Base-by-base conservation (phyloP, 2,113 vertebrate species). In the Terrapene triunguis region DNA sequence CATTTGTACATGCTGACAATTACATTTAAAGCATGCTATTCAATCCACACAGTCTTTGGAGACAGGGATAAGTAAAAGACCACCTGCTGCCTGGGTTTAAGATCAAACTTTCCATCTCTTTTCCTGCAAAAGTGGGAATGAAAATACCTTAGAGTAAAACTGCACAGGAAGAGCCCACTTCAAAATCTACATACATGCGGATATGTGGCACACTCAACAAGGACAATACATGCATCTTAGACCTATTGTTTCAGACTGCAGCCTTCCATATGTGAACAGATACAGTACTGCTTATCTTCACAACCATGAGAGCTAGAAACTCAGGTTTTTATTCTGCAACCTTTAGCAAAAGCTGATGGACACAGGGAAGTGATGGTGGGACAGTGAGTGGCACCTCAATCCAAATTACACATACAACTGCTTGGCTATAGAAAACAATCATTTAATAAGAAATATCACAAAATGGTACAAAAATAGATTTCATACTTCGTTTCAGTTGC, bases 401-500 rank as follows among this genome's bases (percentile, higher is more conserved):
- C 42, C 59, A 87, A 54, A 55, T 54, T 47, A 1, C 25, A 4
- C 1, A 1, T 0, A 38, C 48, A 90, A 17, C 48, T 38, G 4
- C 6, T 80, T 32, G 69, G 19, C 6, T 38, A 54, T 42, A 80
- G 50, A 83, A 85, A 54, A 51, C 21, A 42, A 27, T 29, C 0
- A 38, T 2, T 81, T 84, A 76, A 69, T 35, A 85, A 27, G 12
- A 50, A 10, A 42, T 50, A 10, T 4, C 32, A 65, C 16, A 22
- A 42, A 0, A 5, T 21, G 59, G 25, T 29, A 4, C 16, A 44
- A 65, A 83, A 83, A 82, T 2, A 1, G 3, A 69, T 35, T 44
- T 87, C 97, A 14, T 93, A 98, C 99, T 99, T 96, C 98, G 96
- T 94, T 98, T 98, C 74, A 99, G 98, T 35, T 99, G 99, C 38